Conservation (phyloP, 2,888 invertebrate species). For the Amorpha juglandis region DNA sequence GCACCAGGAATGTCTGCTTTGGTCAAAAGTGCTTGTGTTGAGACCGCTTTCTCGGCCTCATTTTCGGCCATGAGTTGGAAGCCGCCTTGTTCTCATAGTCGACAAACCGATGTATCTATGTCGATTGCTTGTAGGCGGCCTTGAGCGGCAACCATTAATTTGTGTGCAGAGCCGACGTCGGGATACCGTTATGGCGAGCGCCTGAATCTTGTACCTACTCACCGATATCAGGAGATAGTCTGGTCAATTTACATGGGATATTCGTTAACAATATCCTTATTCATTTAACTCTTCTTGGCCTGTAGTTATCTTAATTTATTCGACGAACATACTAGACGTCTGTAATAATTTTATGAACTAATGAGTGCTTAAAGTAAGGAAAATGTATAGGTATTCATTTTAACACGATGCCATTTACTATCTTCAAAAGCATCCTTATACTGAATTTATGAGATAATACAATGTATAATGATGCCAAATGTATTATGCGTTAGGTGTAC, state of each 20-base stretch:
- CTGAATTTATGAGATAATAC: neutral
- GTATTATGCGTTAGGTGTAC: too few species aligned
- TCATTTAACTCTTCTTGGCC: conserved; percentile 18
- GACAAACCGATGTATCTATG: conserved; percentile 81
- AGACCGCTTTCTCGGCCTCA: conserved; percentile 78
- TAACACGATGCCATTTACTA: neutral
- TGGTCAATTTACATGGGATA: conserved; percentile 40
- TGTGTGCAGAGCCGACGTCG: conserved; percentile 77
- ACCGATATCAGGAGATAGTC: conserved; percentile 58
- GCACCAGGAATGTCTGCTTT: conserved; percentile 32
- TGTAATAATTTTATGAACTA: neutral
- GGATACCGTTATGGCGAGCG: conserved; percentile 75
- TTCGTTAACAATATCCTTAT: conserved; percentile 29
- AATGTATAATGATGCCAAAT: neutral
- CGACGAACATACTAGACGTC: neutral
- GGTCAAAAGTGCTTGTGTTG: conserved; percentile 45
- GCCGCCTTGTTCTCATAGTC: conserved; percentile 77
- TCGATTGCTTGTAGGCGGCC: conserved; percentile 83
- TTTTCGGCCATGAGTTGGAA: conserved; percentile 72
- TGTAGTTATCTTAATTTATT: neutral
- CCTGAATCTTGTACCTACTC: conserved; percentile 70
- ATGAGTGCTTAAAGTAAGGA: neutral
- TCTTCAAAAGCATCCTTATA: neutral
- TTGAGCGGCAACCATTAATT: conserved; percentile 81
- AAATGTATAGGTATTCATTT: neutral